phyloP scores from a whole-genome alignment of 2,797 vertebrate species.

The Eulemur mongoz region DNA sequence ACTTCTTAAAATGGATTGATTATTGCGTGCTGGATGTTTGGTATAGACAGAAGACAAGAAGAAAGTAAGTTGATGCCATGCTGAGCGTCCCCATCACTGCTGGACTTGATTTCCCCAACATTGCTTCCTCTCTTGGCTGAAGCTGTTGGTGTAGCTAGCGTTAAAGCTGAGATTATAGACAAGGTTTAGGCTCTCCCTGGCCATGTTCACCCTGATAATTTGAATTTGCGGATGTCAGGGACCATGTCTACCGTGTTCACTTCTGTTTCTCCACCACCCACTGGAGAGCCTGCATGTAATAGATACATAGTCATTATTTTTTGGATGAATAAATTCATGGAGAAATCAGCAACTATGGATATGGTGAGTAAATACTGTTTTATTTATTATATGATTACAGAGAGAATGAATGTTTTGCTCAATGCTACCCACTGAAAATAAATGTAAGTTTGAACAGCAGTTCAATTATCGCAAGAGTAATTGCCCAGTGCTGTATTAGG shows the following conservation, averaged over 20 bases:
- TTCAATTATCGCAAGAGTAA: slow-evolving; percentile 25
- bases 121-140: neutral
- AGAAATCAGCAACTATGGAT: slow-evolving; percentile 10
- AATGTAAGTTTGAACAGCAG: slow-evolving; percentile 37
- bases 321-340: neutral
- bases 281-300: neutral
- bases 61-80: neutral
- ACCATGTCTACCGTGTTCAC: too few species aligned
- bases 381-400: neutral
- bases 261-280: neutral
- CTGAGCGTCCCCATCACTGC: neutral
- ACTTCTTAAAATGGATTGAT: neutral
- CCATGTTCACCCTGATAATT: neutral
- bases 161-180: neutral
- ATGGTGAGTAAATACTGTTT: neutral
- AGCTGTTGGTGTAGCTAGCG: neutral
- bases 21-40: neutral
- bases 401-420: slow-evolving; percentile 30
- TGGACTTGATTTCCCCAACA: neutral
- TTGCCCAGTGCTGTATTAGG: neutral
- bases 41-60: neutral
- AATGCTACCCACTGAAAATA: neutral
- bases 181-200: neutral
- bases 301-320: neutral
- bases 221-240: neutral